Conservation (phyloP, 2,888 invertebrate genomes). For the Lochmaea capreae region DNA sequence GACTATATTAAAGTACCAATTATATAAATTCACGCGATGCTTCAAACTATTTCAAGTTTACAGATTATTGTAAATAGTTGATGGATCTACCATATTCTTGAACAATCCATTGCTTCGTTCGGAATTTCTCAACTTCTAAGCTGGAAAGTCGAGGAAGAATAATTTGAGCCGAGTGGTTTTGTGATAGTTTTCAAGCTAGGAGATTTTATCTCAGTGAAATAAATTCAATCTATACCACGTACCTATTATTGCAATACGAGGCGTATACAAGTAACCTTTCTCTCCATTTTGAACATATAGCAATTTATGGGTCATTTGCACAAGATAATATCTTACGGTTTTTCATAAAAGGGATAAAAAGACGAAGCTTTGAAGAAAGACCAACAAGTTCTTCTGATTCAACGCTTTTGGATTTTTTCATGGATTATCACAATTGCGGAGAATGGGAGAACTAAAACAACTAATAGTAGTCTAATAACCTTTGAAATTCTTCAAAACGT, state of each 20-base stretch:
- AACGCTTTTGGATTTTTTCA: too few species aligned
- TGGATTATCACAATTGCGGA: too few species aligned
- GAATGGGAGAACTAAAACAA: too few species aligned
- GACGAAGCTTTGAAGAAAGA: too few species aligned
- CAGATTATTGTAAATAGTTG: constrained; percentile 31
- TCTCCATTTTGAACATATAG: too few species aligned
- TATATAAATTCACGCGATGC: constrained; percentile 43
- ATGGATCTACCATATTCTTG: constrained; percentile 30
- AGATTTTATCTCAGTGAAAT: not conserved
- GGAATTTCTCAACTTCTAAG: not conserved
- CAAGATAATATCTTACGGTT: too few species aligned
- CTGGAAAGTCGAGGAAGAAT: not conserved
- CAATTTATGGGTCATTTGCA: too few species aligned
- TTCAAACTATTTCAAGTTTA: constrained; percentile 46
- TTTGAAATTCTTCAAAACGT: too few species aligned
- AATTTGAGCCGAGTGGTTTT: not conserved
- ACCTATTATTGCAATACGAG: not conserved
- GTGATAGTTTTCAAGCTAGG: not conserved
- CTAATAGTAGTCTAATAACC: too few species aligned
- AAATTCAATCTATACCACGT: not conserved
- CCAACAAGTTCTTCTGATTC: too few species aligned
- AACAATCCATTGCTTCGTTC: constrained; percentile 21
- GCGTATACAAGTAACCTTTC: not conserved
- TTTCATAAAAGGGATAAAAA: too few species aligned
- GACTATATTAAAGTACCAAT: constrained; percentile 37